phyloP scores from a whole-genome alignment of 1,140 invertebrate species.

The Neodiprion pinetum region DNA sequence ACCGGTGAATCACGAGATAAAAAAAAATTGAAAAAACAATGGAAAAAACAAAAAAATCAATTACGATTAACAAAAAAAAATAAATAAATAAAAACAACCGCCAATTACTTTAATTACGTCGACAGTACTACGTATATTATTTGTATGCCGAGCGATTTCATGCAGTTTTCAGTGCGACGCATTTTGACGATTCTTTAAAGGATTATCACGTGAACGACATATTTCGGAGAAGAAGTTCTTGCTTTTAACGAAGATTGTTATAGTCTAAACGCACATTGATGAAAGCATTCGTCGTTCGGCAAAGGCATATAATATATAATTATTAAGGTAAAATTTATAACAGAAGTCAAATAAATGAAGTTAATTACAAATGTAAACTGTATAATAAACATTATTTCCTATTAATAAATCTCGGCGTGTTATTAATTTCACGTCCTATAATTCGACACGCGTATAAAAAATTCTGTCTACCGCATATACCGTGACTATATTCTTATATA shows the following conservation, averaged over 20 bases:
- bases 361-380: constrained; percentile 63
- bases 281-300: constrained; percentile 61
- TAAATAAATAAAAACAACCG: constrained; percentile 49
- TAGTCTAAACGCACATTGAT: constrained; percentile 62
- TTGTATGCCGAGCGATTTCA: constrained; percentile 61
- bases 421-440: background rate
- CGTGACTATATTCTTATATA: no score
- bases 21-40: constrained; percentile 23
- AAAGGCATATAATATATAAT: constrained; percentile 57
- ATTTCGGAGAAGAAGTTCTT: constrained; percentile 56
- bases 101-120: constrained; percentile 61
- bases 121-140: constrained; percentile 57
- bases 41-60: constrained; percentile 24
- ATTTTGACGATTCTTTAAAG: constrained; percentile 59
- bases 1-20: constrained; percentile 23
- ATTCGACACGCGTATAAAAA: no score
- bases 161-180: constrained; percentile 60
- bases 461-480: no score
- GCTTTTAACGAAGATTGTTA: constrained; percentile 63
- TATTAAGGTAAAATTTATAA: constrained; percentile 63
- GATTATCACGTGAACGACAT: constrained; percentile 9
- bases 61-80: constrained; percentile 18
- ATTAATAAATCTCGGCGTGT: constrained; percentile 53
- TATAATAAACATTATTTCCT: constrained; percentile 65
- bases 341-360: constrained; percentile 63